phyloP scores from a whole-genome alignment of 2,888 invertebrate species.

The Ephialtes manifestator region DNA sequence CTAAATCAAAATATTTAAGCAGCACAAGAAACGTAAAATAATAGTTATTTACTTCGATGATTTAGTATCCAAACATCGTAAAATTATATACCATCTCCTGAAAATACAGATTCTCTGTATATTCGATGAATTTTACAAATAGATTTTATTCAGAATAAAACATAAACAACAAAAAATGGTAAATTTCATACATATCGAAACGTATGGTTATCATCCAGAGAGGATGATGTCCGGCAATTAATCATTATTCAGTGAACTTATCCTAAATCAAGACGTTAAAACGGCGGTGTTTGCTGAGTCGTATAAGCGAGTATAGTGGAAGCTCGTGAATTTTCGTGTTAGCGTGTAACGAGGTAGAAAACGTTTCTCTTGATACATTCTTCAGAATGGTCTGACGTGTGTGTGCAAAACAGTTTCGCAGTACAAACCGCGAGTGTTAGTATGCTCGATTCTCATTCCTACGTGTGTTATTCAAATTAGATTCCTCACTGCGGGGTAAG shows the following conservation, averaged over 20 bases:
- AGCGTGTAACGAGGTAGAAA: conserved; percentile 69
- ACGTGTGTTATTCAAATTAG: conserved; percentile 82
- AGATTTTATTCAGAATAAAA: too few species aligned
- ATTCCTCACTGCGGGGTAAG: conserved; percentile 74
- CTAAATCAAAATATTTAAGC: too few species aligned
- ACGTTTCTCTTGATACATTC: conserved; percentile 64
- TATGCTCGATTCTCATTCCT: conserved; percentile 57
- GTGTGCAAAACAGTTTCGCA: conserved; percentile 49
- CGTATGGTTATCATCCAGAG: too few species aligned
- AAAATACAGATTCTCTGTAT: too few species aligned
- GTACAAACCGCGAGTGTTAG: conserved; percentile 55
- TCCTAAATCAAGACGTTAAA: conserved; percentile 50
- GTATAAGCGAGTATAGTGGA: conserved; percentile 51
- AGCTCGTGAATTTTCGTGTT: conserved; percentile 67
- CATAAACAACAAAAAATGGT: too few species aligned
- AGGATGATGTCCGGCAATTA: neutral
- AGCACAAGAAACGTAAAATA: too few species aligned
- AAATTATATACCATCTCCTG: too few species aligned
- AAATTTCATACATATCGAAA: too few species aligned
- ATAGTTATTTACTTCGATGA: too few species aligned
- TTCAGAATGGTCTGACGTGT: conserved; percentile 7
- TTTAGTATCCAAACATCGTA: too few species aligned
- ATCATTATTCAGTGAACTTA: neutral
- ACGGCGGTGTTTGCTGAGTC: conserved; percentile 34
- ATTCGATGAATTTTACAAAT: too few species aligned